phyloP scores from a whole-genome alignment of 1,140 invertebrate genomes.

The Anastrepha ludens region DNA sequence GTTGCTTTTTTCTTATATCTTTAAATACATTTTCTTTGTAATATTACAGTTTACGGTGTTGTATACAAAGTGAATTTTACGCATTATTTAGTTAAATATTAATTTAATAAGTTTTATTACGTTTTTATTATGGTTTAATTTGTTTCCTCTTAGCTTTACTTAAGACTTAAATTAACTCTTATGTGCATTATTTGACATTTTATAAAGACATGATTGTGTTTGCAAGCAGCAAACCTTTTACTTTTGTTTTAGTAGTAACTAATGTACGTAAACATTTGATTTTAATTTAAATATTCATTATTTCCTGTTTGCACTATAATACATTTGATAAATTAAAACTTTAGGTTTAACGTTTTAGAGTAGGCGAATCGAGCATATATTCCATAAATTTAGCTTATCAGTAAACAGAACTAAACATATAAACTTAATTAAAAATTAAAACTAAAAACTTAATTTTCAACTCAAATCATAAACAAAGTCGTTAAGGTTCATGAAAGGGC shows the following conservation, averaged over 20 bases:
- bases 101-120: slow-evolving; percentile 23
- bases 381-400: slow-evolving; percentile 26
- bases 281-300: not conserved
- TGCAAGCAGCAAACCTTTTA: slow-evolving; percentile 34
- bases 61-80: slow-evolving; percentile 19
- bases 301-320: slow-evolving; percentile 48
- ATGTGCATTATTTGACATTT: slow-evolving; percentile 45
- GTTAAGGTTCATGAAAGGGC: slow-evolving; percentile 28
- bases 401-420: slow-evolving; percentile 45
- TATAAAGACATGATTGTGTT: slow-evolving; percentile 48
- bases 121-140: slow-evolving; percentile 3
- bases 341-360: slow-evolving; percentile 29
- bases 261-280: slow-evolving; percentile 28
- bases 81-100: slow-evolving; percentile 29
- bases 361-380: slow-evolving; percentile 15
- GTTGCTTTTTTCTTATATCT: not conserved
- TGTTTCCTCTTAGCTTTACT: not conserved
- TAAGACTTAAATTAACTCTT: slow-evolving; percentile 31
- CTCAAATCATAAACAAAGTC: slow-evolving; percentile 26
- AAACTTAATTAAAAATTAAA: slow-evolving; percentile 42
- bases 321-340: slow-evolving; percentile 47
- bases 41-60: slow-evolving; percentile 2
- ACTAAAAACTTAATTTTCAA: not conserved
- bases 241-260: not conserved
- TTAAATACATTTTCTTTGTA: not conserved